Base-by-base conservation (phyloP, 2,888 invertebrate species). In the Allacma fusca region DNA sequence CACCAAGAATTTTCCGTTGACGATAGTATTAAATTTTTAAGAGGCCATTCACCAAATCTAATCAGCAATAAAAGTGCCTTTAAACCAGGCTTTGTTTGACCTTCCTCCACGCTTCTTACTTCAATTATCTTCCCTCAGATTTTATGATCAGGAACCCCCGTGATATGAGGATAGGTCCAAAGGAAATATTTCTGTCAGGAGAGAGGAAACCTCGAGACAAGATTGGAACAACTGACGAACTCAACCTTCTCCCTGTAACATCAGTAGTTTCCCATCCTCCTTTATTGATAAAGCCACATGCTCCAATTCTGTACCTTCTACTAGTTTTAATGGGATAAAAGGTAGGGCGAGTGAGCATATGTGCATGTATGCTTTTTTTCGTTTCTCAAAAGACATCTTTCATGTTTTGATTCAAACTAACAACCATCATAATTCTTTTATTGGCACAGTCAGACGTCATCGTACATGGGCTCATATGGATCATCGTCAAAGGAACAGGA, bases 11-110 rank as follows among this genome's bases (percentile, higher is more conserved):
- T 50, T 50, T 50, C 34, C 67, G 34, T 64, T 69, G 75, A 79
- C 77, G 81, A 81, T 77, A 82, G 82, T 81, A 79, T 81, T 82
- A 82, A 80, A 83, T 81, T 81, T 83, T 82, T 80, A 81, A 83
- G 81, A 79, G 81, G 79, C 78, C 75, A 79, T 82, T 80, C 79
- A 77, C 78, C 78, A 81, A 82, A 83, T 83, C 83, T 83, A 83
- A 83, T 83, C 83, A 83, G 83, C 83, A 83, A 82, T 83, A 83
- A 83, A 83, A 81, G 71, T 70, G 70, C 76, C 79, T 81, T 81
- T 81, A 83, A 83, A 77, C 77, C 80, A 79, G 77, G 62, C 76
- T 76, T 67, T 65, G 62, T 75, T 77, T 77, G 75, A 79, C 64
- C 78, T 43, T 79, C 77, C 67, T 67, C 21, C 23, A 23, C 34